Percentiles rank a stretch among this genome's conserved stretches.
Conservation (phyloP, 2,797 vertebrate species). For the Echiichthys vipera region DNA sequence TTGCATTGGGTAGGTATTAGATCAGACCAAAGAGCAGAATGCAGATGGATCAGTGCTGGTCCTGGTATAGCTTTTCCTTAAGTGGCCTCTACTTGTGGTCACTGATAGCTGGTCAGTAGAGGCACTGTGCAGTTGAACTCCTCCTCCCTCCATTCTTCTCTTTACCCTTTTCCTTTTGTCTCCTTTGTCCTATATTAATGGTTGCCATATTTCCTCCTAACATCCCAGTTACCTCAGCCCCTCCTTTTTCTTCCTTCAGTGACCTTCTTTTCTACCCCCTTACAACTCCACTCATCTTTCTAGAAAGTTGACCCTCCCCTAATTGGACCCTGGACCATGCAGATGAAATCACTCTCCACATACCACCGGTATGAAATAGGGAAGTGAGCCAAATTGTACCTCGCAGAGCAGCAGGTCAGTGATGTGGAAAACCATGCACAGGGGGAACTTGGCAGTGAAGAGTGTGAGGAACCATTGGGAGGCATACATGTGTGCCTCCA, state of each 20-base stretch:
- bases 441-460: conserved; percentile 98
- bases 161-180: background rate
- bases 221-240: background rate
- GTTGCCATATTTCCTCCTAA: conserved; percentile 3
- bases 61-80: background rate
- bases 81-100: conserved; percentile 8
- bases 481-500: conserved; percentile 99
- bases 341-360: conserved; percentile 18
- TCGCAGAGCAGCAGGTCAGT: conserved; percentile 97
- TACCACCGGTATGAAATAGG: conserved; percentile 1
- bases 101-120: background rate
- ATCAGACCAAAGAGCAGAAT: conserved; percentile 10
- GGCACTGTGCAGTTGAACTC: background rate
- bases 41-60: conserved; percentile 14
- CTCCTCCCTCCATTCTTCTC: background rate
- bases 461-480: conserved; percentile 99
- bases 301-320: conserved; percentile 12
- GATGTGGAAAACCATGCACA: conserved; percentile 99
- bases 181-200: conserved; percentile 1
- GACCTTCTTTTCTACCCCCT: conserved; percentile 5
- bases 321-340: conserved; percentile 21
- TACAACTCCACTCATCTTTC: conserved; percentile 25
- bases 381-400: conserved; percentile 79
- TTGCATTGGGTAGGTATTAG: conserved; percentile 6
- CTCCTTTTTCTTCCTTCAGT: background rate